These are phyloP conservation scores for Melanaphis sacchari DNA, from an alignment of 1,140 invertebrate species.

Conservation along the genomic window DNA sequence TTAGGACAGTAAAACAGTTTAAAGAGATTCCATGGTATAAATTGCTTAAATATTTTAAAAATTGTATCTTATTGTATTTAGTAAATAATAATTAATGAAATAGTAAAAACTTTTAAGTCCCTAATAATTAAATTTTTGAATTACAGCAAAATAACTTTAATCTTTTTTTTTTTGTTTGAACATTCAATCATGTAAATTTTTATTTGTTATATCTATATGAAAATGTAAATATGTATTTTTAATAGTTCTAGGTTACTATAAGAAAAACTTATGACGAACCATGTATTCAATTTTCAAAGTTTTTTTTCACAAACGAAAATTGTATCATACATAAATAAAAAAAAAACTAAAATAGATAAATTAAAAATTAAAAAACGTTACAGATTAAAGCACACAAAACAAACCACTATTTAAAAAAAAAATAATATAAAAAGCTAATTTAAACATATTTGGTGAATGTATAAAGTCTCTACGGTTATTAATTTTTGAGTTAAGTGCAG, in stretches of 20 bases:
- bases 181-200: background rate
- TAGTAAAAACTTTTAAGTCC: background rate
- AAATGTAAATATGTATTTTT: too few species aligned
- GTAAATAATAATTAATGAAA: background rate
- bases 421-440: background rate
- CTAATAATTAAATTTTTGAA: background rate
- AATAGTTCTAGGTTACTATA: too few species aligned
- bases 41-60: background rate
- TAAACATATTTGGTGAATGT: too few species aligned
- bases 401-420: background rate
- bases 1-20: background rate
- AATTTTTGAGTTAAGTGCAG: too few species aligned
- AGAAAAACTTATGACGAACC: too few species aligned
- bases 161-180: background rate
- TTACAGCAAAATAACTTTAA: background rate
- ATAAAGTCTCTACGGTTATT: too few species aligned
- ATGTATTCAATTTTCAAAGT: too few species aligned
- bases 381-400: background rate
- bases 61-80: background rate
- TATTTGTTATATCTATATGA: too few species aligned
- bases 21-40: background rate
- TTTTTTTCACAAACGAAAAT: background rate
- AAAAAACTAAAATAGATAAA: background rate
- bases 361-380: too few species aligned
- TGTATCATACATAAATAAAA: background rate